A percentile compares a stretch with the other conserved stretches of the same genome.
These are phyloP conservation scores for Drosophila meridiana DNA, from an alignment of 2,888 invertebrate species.

Conservation along the genomic window DNA sequence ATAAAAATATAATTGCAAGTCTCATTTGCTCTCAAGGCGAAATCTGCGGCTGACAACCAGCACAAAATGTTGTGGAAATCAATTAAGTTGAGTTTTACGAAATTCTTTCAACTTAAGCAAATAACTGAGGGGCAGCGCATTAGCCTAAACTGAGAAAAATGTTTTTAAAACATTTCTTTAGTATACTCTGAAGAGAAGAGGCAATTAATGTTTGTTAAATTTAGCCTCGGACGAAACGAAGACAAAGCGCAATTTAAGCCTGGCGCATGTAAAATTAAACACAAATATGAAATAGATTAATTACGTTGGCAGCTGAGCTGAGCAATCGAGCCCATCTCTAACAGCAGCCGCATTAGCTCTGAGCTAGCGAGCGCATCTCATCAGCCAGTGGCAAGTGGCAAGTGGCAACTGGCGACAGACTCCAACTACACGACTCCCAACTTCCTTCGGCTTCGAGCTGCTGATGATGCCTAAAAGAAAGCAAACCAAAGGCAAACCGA, in stretches of 20 bases:
- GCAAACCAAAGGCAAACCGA: slow-evolving; percentile 40
- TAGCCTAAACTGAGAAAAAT: background rate
- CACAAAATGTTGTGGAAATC: background rate
- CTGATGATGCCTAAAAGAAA: slow-evolving; percentile 35
- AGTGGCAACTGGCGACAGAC: slow-evolving; percentile 47
- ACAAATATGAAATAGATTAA: slow-evolving; percentile 25
- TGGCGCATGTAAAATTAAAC: slow-evolving; percentile 9
- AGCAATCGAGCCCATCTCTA: slow-evolving; percentile 25
- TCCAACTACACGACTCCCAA: slow-evolving; percentile 16
- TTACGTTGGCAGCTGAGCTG: slow-evolving; percentile 11
- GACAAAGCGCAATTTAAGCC: slow-evolving; percentile 2
- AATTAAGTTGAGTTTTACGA: background rate
- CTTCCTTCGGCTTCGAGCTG: slow-evolving; percentile 3
- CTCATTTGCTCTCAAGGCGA: background rate
- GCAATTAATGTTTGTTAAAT: background rate
- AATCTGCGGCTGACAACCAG: background rate
- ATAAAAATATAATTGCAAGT: background rate
- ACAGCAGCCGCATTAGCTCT: slow-evolving; percentile 39
- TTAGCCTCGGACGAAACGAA: background rate
- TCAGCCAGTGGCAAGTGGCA: slow-evolving; percentile 63
- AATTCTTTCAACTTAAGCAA: background rate
- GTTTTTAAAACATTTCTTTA: background rate
- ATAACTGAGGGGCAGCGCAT: background rate
- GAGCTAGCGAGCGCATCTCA: slow-evolving; percentile 43
- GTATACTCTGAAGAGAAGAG: background rate